A percentile compares a stretch with the other conserved stretches of the same genome.
These are phyloP conservation scores for Nephotettix cincticeps DNA, from an alignment of 1,140 invertebrate genomes.

Conservation along the genomic window DNA sequence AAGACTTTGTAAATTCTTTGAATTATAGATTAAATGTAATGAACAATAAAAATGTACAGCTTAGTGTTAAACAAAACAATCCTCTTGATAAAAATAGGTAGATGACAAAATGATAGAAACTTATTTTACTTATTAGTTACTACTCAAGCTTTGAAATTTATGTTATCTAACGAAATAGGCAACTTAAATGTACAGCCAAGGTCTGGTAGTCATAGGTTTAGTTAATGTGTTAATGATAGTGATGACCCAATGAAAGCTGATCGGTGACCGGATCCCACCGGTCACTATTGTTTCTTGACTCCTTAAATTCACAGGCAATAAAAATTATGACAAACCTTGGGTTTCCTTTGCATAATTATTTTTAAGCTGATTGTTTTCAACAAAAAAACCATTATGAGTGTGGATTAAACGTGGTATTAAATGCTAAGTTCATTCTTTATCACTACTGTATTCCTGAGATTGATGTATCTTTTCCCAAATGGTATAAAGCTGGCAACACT, in stretches of 20 bases:
- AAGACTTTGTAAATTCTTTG: too few relatives aligned
- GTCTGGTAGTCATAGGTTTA: neutral
- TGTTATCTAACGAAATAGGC: neutral
- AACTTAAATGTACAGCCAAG: neutral
- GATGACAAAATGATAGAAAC: too few relatives aligned
- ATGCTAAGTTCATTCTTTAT: neutral
- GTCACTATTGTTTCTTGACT: neutral
- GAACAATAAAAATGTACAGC: too few relatives aligned
- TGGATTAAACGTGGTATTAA: neutral
- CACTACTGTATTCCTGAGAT: neutral
- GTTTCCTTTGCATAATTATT: neutral
- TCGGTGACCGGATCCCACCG: neutral
- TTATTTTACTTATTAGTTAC: too few relatives aligned
- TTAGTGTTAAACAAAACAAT: too few relatives aligned
- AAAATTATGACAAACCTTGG: neutral
- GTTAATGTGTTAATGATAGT: neutral
- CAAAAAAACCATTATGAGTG: neutral
- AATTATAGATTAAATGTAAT: too few relatives aligned
- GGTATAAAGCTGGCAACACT: neutral
- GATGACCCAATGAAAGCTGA: neutral
- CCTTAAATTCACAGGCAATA: neutral
- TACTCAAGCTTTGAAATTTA: neutral
- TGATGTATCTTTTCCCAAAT: neutral
- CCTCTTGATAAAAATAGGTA: too few relatives aligned
- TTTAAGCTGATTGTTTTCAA: neutral